Percentiles rank a stretch among this genome's conserved stretches.
phyloP scores from a whole-genome alignment of 2,113 vertebrate species.

The Naja naja region DNA sequence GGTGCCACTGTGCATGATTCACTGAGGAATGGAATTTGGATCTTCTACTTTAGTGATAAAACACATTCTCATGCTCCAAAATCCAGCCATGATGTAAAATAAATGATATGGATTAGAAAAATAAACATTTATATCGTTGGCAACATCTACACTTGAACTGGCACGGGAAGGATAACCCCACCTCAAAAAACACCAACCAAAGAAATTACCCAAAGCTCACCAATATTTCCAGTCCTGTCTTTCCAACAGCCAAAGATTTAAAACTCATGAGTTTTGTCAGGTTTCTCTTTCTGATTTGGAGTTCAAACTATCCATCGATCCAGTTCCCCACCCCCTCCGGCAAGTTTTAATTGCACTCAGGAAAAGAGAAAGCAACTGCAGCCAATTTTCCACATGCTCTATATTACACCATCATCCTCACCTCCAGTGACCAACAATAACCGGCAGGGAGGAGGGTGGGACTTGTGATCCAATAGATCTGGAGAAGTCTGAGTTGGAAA shows the following conservation, averaged over 20 bases:
- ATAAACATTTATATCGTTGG: not conserved
- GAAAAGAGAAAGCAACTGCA: not conserved
- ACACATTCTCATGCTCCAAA: not conserved
- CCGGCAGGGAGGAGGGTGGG: not conserved
- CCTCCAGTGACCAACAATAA: not conserved
- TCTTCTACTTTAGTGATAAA: not conserved
- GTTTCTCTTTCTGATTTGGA: not conserved
- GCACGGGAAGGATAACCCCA: not conserved
- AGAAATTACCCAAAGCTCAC: not conserved
- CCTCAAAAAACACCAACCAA: not conserved
- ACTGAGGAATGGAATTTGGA: not conserved
- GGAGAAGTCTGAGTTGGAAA: not conserved
- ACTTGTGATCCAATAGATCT: not conserved
- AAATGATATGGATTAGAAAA: not conserved
- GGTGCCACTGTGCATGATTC: not conserved
- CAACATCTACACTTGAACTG: not conserved
- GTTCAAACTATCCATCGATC: not conserved
- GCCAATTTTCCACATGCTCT: not conserved
- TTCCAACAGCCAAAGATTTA: not conserved
- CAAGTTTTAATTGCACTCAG: not conserved
- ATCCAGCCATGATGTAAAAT: not conserved
- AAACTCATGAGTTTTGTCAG: not conserved
- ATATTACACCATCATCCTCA: not conserved
- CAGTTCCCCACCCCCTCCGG: fast-evolving
- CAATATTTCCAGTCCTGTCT: not conserved